A percentile compares a stretch with the other conserved stretches of the same genome.
These are phyloP conservation scores for Aspiorhynchus laticeps DNA, from an alignment of 2,113 vertebrate genomes.

Conservation along the genomic window DNA sequence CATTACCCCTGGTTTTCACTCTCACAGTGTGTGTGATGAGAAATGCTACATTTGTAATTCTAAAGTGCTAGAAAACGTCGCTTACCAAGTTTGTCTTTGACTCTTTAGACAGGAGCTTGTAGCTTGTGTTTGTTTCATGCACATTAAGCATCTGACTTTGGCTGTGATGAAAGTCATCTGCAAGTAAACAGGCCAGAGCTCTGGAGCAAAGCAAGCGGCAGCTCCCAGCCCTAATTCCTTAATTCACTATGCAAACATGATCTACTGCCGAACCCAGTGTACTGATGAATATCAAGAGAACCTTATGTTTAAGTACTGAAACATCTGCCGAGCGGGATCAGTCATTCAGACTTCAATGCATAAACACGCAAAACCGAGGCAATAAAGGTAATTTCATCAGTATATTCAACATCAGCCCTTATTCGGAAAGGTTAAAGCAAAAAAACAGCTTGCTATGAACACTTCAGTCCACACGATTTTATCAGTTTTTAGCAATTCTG, in stretches of 20 bases:
- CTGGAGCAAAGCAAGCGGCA: slow-evolving; percentile 41
- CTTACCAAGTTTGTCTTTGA: not conserved
- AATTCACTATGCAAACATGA: slow-evolving; percentile 70
- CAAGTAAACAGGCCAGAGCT: slow-evolving; percentile 49
- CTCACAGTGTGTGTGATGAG: slow-evolving; percentile 5
- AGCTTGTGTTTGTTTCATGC: slow-evolving; percentile 28
- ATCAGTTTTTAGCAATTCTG: slow-evolving; percentile 71
- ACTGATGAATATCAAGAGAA: slow-evolving; percentile 72
- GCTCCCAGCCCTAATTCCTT: slow-evolving; percentile 57
- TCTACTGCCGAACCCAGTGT: slow-evolving; percentile 58
- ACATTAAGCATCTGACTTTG: slow-evolving; percentile 50
- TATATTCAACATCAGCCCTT: slow-evolving; percentile 74
- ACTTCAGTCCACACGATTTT: slow-evolving; percentile 37
- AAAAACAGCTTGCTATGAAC: slow-evolving; percentile 45
- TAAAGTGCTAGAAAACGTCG: not conserved
- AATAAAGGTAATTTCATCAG: slow-evolving; percentile 80
- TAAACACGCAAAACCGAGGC: slow-evolving; percentile 65
- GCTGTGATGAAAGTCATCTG: slow-evolving; percentile 57
- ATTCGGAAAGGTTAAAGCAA: slow-evolving; percentile 67
- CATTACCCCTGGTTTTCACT: slow-evolving; percentile 3
- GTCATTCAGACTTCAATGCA: slow-evolving; percentile 63
- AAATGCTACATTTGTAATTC: not conserved
- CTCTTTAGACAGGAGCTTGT: slow-evolving; percentile 3
- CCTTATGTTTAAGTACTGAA: slow-evolving; percentile 64
- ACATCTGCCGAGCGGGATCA: slow-evolving; percentile 74